Base-by-base conservation (phyloP, 2,113 vertebrate species). In the Bujurquina vittata region DNA sequence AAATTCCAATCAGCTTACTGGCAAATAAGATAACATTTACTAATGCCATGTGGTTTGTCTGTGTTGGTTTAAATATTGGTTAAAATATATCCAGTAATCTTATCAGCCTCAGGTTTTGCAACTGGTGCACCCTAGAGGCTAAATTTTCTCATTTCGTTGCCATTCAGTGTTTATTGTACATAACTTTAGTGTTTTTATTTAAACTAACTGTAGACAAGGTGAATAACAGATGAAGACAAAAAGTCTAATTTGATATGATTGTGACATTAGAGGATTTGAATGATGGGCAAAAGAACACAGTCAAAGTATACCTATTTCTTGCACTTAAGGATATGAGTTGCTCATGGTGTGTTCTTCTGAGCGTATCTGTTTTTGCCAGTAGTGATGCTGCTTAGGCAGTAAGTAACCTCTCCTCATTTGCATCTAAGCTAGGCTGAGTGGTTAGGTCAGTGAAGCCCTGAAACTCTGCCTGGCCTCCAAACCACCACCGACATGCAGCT, bases 401-500 rank as follows among this genome's bases (percentile, higher is more conserved):
- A 72, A 83, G 74, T 77, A 80, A 76, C 52, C 83, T 61, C 75
- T 62, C 73, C 84, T 91, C 89, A 80, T 85, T 87, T 88, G 88
- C 46, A 78, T 93, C 85, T 89, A 79, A 79, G 89, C 79, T 43
- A 61, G 83, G 87, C 84, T 80, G 83, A 88, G 62, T 63, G 83
- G 78, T 91, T 86, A 77, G 87, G 90, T 87, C 88, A 94, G 84
- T 35, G 91, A 93, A 86, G 91, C 86, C 86, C 86, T 76, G 67
- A 81, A 78, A 75, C 86, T 89, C 89, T 74, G 84, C 69, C 88
- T 87, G 82, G 87, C 77, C 57, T 88, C 91, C 93, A 97, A 97
- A 97, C 95, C 95, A 94, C 94, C 94, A 95, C 96, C 97, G 97
- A 97, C 96, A 33, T 94, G 94, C 94, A 96, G 95, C 97, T 97